Evolutionary conservation across 1,140 invertebrate genomes (phyloP), one percentile per base, ranked within the genome.

Genomic region (Psilanteris sp.): DNA sequence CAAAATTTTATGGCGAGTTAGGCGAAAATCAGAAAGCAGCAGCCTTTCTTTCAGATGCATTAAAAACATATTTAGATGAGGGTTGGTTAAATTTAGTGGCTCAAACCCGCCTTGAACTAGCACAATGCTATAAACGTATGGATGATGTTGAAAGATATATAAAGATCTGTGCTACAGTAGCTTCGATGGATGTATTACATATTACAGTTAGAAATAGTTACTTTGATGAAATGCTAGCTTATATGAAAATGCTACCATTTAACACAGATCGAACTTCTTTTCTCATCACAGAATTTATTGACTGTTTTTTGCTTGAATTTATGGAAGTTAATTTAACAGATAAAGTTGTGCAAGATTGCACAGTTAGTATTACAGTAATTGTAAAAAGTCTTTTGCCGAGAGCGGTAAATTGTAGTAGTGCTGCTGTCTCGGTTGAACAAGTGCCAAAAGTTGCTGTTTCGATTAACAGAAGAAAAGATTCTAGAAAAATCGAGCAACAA

Each of bases 21-120:
- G 94, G 94, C 1, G 94, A 98, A 82, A 93, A 93, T 4, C 92
- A 95, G 62, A 97, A 97, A 87, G 94, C 97, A 0, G 93, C 95
- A 7, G 93, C 93, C 1, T 98, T 98, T 88, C 89, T 98, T 1
- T 91, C 92, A 6, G 96, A 98, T 85, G 92, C 95, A 0, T 86
- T 98, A 11, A 92, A 95, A 41, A 95, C 94, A 10, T 97, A 96
- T 77, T 91, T 93, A 74, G 91, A 93, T 52, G 97, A 98, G 82
- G 93, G 93, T 8, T 99, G 97, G 97, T 86, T 89, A 18, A 89
- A 92, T 26, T 88, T 98, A 8, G 93, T 93, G 3, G 94, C 94
- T 0, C 92, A 95, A 79, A 96, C 95, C 1, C 90, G 94, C 59
- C 85, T 96, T 2, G 92, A 97, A 79, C 87, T 98, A n/a, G 94